Base-by-base conservation (phyloP, 2,888 invertebrate genomes). In the Perithous albicinctus region DNA sequence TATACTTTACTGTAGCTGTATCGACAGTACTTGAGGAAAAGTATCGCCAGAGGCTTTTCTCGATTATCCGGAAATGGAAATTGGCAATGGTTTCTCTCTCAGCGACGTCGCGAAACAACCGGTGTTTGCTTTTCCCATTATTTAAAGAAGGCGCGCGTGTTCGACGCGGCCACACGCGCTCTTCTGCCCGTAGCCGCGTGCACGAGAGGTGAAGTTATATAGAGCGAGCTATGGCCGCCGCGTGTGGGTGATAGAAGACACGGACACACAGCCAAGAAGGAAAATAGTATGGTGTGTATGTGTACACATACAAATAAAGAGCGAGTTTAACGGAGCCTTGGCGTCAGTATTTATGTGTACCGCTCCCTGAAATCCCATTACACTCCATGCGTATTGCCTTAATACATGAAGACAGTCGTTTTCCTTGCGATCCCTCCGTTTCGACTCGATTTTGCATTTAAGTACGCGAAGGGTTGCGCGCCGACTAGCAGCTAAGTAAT, bases 51-150 rank as follows among this genome's bases (percentile, higher is more conserved):
- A n/a, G n/a, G n/a, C n/a, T 41, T 59, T 59, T 70, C 66, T 69
- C 75, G 78, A 82, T 75, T 75, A 61, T 59, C 70, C 59, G 74
- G 32, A 70, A 82, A 82, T 82, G 70, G 78, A 82, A 78, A 78
- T 75, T 70, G 82, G 75, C 74, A 78, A 78, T 78, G 70, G 54
- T 70, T 43, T 59, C 48, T 43, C 18, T 74, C 78, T n/a, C 48
- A 73, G 48, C 54, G 66, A 51, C 70, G n/a, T n/a, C n/a, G n/a
- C n/a, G n/a, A n/a, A n/a, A n/a, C n/a, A n/a, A n/a, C n/a, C n/a
- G 56, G 70, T 66, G 75, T 82, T 82, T 82, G 70, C 75, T 64
- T 78, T 78, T 48, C 51, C 66, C 74, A 78, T 82, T 75, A 82
- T 78, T 78, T 75, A 74, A 75, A 78, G 70, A 78, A n/a, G n/a